Evolutionary conservation across 2,797 vertebrate genomes (phyloP).

Genomic region (Sebastes hopkinsi): DNA sequence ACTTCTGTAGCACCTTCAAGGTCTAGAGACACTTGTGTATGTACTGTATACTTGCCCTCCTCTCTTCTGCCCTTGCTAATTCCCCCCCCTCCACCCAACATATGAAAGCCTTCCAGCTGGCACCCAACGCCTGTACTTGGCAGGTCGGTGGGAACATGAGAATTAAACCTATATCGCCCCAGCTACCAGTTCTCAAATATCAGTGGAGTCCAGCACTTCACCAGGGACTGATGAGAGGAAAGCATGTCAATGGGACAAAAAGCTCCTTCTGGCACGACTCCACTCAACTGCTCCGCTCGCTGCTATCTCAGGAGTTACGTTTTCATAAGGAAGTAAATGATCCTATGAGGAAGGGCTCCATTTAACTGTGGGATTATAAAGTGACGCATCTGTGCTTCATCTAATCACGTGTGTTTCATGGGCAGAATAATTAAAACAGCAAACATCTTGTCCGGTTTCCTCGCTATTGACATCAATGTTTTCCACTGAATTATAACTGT

Average conservation of each 20-base stretch:
- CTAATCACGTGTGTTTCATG: not conserved
- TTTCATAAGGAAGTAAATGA: conserved; percentile 59
- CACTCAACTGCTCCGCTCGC: conserved; percentile 65
- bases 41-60: conserved; percentile 68
- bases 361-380: conserved; percentile 17
- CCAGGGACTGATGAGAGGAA: conserved; percentile 77
- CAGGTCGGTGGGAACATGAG: conserved; percentile 83
- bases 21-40: conserved; percentile 71
- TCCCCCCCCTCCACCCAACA: conserved; percentile 50
- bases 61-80: conserved; percentile 70
- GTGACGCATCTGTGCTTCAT: not conserved
- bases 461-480: not conserved
- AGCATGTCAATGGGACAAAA: conserved; percentile 79
- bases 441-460: not conserved
- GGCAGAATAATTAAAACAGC: not conserved
- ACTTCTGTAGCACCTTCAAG: conserved; percentile 75
- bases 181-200: conserved; percentile 85
- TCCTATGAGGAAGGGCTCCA: conserved; percentile 1
- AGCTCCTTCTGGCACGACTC: conserved; percentile 75
- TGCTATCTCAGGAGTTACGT: conserved; percentile 61
- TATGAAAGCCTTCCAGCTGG: conserved; percentile 88
- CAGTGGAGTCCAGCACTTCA: conserved; percentile 86
- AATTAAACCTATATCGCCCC: conserved; percentile 87
- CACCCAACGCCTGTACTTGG: conserved; percentile 79
- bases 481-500: not conserved